These are phyloP conservation scores for Scophthalmus maximus DNA, from an alignment of 2,113 vertebrate genomes.

Conservation along the genomic window DNA sequence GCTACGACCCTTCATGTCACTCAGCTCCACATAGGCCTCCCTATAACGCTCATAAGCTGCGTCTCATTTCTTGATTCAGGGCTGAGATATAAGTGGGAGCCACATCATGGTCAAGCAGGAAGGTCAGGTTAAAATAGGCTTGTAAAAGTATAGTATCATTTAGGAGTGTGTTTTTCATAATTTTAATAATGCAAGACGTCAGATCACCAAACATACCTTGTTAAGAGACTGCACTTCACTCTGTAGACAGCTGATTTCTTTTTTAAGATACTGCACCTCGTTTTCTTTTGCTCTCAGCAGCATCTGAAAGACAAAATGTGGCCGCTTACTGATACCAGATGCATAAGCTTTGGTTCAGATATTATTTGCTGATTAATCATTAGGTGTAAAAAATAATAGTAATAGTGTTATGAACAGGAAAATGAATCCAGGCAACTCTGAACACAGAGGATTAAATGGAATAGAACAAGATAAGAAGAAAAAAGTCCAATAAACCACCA, in stretches of 20 bases:
- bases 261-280: constrained; percentile 90
- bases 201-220: constrained; percentile 80
- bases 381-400: too few relatives aligned
- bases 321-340: neutral
- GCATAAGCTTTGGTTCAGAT: neutral
- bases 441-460: too few relatives aligned
- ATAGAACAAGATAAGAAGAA: neutral
- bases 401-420: too few relatives aligned
- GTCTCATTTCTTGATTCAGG: constrained; percentile 86
- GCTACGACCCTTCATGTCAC: constrained; percentile 84
- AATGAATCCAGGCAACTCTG: too few relatives aligned
- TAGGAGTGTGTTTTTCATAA: neutral
- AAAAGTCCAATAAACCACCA: neutral
- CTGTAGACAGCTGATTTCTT: constrained; percentile 91
- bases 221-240: constrained; percentile 90
- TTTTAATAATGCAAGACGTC: neutral
- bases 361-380: too few relatives aligned
- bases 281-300: constrained; percentile 92
- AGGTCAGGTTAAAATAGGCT: neutral
- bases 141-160: neutral
- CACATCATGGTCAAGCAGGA: neutral
- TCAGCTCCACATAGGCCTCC: constrained; percentile 90
- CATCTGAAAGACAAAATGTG: constrained; percentile 77
- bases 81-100: neutral
- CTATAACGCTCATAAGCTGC: constrained; percentile 89